Evolutionary conservation across 2,797 vertebrate genomes (phyloP), one percentile per base, ranked within the genome.

Genomic region (Diceros bicornis): DNA sequence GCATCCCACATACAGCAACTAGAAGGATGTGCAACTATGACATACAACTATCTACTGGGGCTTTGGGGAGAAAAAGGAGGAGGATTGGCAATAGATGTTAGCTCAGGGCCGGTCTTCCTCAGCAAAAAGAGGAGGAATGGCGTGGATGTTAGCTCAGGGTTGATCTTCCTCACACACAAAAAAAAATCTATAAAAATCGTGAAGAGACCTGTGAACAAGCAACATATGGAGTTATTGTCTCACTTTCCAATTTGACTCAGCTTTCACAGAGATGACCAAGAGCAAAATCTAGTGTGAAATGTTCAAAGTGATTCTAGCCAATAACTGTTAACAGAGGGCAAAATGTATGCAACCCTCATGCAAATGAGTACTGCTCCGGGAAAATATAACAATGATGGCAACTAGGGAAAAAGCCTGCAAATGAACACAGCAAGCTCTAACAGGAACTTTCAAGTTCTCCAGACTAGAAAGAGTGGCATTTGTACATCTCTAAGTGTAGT

Each of bases 401-500:
- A 77, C n/a, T 68, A 78, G 64, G n/a, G 21, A 12, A 66, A 78
- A 88, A n/a, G 21, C 25, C 77, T 75, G 16, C 10, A 61, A 81
- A 62, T 62, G 66, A 90, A 78, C 8, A 57, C 6, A 75, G 14
- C 20, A 57, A 44, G 5, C 13, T 88, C 17, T 78, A 74, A 91
- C 4, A 92, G 85, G 14, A 89, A 84, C 66, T 74, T 86, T 37
- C 4, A 74, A 77, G 4, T 37, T 74, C 41, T 47, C 66, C 44
- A 74, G 41, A 41, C 29, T 77, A 50, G n/a, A 78, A 64, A 37
- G 14, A 47, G 16, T 61, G 32, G 83, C 52, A 57, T 79, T 93
- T 93, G 44, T 59, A 41, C 25, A 44, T 96, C 64, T 89, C 32
- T 75, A 69, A 90, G 52, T 86, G 68, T 87, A 82, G 81, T 81